These are phyloP conservation scores for Nematopogon swammerdamellus DNA, from an alignment of 2,888 invertebrate species.

Conservation along the genomic window DNA sequence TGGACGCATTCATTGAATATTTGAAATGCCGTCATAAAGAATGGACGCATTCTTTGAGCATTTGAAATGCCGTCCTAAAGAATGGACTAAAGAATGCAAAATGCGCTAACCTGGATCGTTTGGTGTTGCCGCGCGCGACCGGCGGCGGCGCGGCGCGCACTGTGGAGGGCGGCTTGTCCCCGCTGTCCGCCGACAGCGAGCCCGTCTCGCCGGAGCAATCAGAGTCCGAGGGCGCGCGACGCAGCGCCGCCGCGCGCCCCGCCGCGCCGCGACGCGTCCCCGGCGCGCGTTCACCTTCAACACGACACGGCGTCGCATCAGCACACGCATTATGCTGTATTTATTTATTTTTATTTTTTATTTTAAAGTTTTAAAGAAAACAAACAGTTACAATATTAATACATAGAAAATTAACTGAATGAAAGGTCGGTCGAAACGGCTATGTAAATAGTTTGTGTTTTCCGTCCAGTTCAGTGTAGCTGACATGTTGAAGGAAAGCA, in stretches of 20 bases:
- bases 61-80: too few relatives aligned
- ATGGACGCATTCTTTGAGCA: too few relatives aligned
- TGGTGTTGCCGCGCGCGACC: conserved; percentile 25
- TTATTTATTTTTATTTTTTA: background rate
- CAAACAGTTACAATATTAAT: conserved; percentile 7
- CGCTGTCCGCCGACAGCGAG: conserved; percentile 48
- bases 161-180: conserved; percentile 28
- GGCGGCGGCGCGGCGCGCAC: conserved; percentile 29
- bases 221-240: conserved; percentile 45
- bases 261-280: conserved; percentile 44
- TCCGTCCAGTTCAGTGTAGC: too few relatives aligned
- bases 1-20: too few relatives aligned
- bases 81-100: too few relatives aligned
- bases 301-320: conserved; percentile 5
- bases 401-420: background rate
- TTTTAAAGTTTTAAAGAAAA: conserved; percentile 3
- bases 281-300: conserved; percentile 25
- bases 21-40: too few relatives aligned
- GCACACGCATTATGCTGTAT: background rate
- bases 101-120: conserved; percentile 19
- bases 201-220: conserved; percentile 52
- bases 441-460: too few relatives aligned
- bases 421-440: background rate
- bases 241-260: conserved; percentile 37
- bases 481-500: too few relatives aligned